Base-by-base conservation (phyloP, 2,888 invertebrate species). In the Linnaemya vulpina region DNA sequence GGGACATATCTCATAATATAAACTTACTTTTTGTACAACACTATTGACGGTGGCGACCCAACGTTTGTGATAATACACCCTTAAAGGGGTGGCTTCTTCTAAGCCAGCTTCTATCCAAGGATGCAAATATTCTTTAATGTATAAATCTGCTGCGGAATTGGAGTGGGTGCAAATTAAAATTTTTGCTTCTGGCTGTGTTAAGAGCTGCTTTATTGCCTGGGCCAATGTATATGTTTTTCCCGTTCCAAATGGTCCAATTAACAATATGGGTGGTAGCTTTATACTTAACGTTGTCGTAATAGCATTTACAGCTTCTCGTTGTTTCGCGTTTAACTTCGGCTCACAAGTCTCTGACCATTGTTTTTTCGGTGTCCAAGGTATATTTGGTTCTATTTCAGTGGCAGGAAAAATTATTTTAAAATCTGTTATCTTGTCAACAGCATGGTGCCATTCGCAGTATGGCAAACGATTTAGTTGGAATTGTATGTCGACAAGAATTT, bases 211-310 rank as follows among this genome's bases (percentile, higher is more conserved):
- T 53, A 96, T 95, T 0, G 96, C 96, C 88, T 95, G 94, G 0
- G 96, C 96, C 87, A 97, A 92, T 0, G 97, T 97, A 89, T 95
- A 97, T 0, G 97, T 97, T 90, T 97, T 97, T 0, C 97, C 97
- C 0, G 97, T 97, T n/a, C 97, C 97, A 91, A 96, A 97, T 0
- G 97, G 97, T 1, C 96, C 95, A 70, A 96, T 95, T 9, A 96
- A 93, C 63, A 96, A 91, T 82, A 96, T 95, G 0, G 96, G 96
- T 0, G 96, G 96, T 70, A 96, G 90, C 75, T 94, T 93, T 20
- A 94, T 93, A 75, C 93, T 93, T 20, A 94, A 90, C 0, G 95
- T 94, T 10, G 96, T 94, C 17, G 96, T 95, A 84, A 97, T 96
- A 8, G 96, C 95, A 71, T 95, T 94, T 1, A 97, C 94, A 0